Evolutionary conservation across 2,113 vertebrate species (phyloP).

Genomic region (Psammodynastes pulverulentus): DNA sequence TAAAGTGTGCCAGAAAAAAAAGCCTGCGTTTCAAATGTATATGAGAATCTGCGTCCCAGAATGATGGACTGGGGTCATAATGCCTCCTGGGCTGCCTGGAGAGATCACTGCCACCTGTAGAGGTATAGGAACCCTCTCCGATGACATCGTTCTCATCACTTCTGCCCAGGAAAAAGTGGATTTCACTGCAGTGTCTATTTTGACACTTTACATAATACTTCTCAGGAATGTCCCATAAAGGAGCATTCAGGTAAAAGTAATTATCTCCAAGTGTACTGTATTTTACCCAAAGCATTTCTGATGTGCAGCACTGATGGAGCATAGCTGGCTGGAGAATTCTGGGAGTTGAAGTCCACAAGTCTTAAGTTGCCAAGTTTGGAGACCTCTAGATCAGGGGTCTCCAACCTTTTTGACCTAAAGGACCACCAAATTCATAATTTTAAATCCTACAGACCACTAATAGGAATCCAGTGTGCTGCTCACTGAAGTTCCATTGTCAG

Average conservation of each 20-base stretch:
- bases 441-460: no score
- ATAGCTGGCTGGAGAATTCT: no score
- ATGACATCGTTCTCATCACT: background rate
- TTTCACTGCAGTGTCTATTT: slow-evolving; percentile 60
- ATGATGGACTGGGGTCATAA: background rate
- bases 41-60: background rate
- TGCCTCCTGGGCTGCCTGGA: background rate
- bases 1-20: background rate
- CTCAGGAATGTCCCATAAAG: background rate
- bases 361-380: no score
- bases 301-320: background rate
- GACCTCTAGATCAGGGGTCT: no score
- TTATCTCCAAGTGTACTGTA: background rate
- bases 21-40: background rate
- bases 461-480: no score
- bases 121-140: background rate
- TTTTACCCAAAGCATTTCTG: background rate
- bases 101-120: background rate
- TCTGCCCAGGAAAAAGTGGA: slow-evolving; percentile 14
- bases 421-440: no score
- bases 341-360: no score
- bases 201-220: slow-evolving; percentile 4
- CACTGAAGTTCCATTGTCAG: no score
- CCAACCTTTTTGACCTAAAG: no score
- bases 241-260: no score